Base-by-base conservation (phyloP, 2,888 invertebrate species). In the Calliphora vomitoria region DNA sequence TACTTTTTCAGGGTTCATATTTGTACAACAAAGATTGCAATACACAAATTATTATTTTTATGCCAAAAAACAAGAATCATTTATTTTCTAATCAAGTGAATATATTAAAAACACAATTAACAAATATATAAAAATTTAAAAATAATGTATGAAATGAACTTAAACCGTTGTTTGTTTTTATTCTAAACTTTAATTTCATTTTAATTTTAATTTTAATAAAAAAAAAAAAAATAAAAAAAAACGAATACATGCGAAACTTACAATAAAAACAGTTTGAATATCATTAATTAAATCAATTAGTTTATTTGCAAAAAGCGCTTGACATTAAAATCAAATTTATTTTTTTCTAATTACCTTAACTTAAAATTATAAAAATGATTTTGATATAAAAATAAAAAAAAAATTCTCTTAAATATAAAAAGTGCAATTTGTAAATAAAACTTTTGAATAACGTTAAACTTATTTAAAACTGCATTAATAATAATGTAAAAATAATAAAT, bases 291-390 rank as follows among this genome's bases (percentile, higher is more conserved):
- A 89, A 86, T 86, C 88, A 89, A 89, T 90, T 92, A 78, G 84
- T 84, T 74, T 84, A 87, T 87, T 93, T 93, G 92, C 93, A 93
- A 93, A 93, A 93, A 93, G 93, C 93, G 93, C 93, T 93, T 93
- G 92, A 93, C 93, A 92, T 91, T 90, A 90, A 91, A 91, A 90
- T 88, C 38, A 87, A 82, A 85, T 1, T 86, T 87, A n/a, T 76
- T 88, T 85, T 81, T 85, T 85, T 86, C 8, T 75, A 85, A 87
- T 86, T 62, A 74, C 53, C 82, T 89, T 86, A 89, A 68, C 71
- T 78, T 83, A 84, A 75, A 86, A 72, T 31, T 64, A 64, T 38
- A 72, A 62, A 78, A 76, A 84, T 25, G 6, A 53, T 80, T 75
- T 62, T 76, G n/a, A 82, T 69, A 50, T 74, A 20, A 58, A 74